phyloP scores from a whole-genome alignment of 2,797 vertebrate genomes.

The Tauraco hartlaubi region DNA sequence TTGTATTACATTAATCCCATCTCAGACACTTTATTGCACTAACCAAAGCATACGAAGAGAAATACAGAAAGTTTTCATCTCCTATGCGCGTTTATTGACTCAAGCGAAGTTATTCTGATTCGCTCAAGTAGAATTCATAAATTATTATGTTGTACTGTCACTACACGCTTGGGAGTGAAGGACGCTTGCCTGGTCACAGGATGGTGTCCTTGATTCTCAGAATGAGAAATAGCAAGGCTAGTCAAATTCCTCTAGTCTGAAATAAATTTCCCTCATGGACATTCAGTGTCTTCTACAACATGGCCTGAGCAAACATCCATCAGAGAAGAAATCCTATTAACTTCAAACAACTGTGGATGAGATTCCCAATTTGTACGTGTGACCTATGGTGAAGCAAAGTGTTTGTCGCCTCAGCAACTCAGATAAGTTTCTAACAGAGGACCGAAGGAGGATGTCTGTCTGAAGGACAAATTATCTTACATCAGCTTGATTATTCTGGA shows the following conservation, averaged over 20 bases:
- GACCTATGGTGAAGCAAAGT: neutral
- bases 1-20: neutral
- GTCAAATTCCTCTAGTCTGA: neutral
- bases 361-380: neutral
- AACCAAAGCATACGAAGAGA: neutral
- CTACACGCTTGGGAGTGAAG: neutral
- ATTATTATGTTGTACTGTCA: neutral
- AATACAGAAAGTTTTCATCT: neutral
- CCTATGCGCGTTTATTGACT: fast-evolving
- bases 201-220: neutral
- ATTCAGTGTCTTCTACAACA: neutral
- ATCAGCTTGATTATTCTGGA: neutral
- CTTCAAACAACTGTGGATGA: neutral
- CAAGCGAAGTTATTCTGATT: neutral
- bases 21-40: neutral
- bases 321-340: neutral
- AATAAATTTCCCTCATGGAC: neutral
- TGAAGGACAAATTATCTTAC: neutral
- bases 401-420: neutral
- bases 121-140: neutral
- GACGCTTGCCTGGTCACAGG: neutral
- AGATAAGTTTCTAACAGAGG: neutral
- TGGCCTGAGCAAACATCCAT: neutral
- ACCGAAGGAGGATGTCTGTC: neutral
- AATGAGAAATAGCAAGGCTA: neutral